Percentiles rank a stretch among this genome's conserved stretches.
Evolutionary conservation across 2,797 vertebrate genomes (phyloP).

Genomic region (Cercopithecus mitis): DNA sequence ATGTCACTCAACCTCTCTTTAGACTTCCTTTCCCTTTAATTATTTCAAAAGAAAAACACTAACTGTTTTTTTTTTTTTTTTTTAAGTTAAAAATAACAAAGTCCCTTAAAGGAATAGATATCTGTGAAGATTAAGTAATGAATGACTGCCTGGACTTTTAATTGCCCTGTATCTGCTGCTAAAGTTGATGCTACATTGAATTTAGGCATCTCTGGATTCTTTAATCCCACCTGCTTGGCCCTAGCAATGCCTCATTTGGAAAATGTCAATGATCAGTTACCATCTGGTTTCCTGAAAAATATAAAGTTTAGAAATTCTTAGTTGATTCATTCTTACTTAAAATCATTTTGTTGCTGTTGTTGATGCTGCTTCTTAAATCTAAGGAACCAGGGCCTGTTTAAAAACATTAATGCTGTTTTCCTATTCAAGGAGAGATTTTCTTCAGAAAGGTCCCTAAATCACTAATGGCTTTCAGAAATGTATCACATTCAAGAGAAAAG

Average conservation of each 20-base stretch:
- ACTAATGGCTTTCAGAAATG: neutral
- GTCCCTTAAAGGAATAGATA: slow-evolving; percentile 54
- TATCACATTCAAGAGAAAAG: neutral
- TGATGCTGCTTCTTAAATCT: neutral
- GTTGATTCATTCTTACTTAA: neutral
- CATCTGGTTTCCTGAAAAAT: slow-evolving; percentile 81
- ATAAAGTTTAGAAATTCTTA: slow-evolving; percentile 33
- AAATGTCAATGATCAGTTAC: slow-evolving; percentile 78
- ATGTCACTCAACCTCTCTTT: slow-evolving; percentile 79
- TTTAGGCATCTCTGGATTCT: slow-evolving; percentile 63
- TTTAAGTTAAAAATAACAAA: slow-evolving; percentile 68
- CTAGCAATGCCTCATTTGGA: slow-evolving; percentile 76
- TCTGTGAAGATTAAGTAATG: slow-evolving; percentile 25
- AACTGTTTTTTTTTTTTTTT: slow-evolving; percentile 64
- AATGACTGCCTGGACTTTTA: slow-evolving; percentile 32
- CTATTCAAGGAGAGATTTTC: neutral
- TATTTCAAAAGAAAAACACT: slow-evolving; percentile 82
- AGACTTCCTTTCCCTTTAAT: slow-evolving; percentile 84
- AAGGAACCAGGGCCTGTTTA: neutral
- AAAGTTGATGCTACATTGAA: slow-evolving; percentile 76
- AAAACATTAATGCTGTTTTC: neutral
- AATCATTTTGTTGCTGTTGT: neutral
- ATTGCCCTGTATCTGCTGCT: slow-evolving; percentile 69
- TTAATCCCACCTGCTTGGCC: slow-evolving; percentile 55
- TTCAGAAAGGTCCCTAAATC: neutral